phyloP scores from a whole-genome alignment of 2,888 invertebrate genomes.

The Stomorhina lunata region DNA sequence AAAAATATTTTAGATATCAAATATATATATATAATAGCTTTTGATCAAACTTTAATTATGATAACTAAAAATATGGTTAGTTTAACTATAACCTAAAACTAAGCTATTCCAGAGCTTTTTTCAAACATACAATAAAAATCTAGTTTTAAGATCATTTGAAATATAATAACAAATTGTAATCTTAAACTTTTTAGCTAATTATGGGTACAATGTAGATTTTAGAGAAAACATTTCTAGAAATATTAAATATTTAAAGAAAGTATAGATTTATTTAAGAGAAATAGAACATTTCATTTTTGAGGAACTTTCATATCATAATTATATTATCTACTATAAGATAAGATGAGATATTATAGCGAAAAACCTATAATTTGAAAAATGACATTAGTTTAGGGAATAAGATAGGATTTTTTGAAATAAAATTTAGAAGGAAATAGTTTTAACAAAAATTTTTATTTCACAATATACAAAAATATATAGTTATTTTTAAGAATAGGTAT shows the following conservation, averaged over 20 bases:
- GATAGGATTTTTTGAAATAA: background rate
- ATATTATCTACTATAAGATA: background rate
- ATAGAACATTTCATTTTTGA: conserved; percentile 48
- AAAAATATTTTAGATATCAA: background rate
- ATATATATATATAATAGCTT: conserved; percentile 19
- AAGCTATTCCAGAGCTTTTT: conserved; percentile 75
- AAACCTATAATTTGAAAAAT: conserved; percentile 25
- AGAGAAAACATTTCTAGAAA: background rate
- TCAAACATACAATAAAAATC: background rate
- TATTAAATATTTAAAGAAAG: background rate
- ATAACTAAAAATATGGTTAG: background rate
- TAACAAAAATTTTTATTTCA: background rate
- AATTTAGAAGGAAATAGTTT: background rate
- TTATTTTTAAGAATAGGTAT: too few relatives aligned
- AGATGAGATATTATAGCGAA: background rate
- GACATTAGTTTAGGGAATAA: conserved; percentile 53
- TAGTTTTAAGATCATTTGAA: background rate
- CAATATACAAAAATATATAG: background rate
- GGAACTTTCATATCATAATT: conserved; percentile 54
- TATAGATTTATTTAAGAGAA: background rate
- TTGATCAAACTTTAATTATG: background rate
- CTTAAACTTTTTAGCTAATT: conserved; percentile 38
- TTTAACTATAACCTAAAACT: conserved; percentile 24
- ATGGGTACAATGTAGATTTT: conserved; percentile 50
- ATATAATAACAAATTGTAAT: background rate